Evolutionary conservation across 2,888 invertebrate genomes (phyloP).

Genomic region (Myathropa florea): DNA sequence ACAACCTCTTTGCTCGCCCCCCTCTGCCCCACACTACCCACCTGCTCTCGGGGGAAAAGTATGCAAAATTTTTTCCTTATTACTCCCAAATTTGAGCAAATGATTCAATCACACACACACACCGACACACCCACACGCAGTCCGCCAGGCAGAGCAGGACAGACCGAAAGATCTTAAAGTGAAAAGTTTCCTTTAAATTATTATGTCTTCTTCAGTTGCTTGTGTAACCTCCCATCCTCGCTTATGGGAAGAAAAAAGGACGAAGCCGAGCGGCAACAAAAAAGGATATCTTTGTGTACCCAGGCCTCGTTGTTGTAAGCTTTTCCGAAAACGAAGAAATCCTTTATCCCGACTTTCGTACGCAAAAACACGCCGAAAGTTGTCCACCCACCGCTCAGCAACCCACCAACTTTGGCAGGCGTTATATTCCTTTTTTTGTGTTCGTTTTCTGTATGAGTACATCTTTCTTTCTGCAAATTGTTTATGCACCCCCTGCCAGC

Average conservation of each 20-base stretch:
- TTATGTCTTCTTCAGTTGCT: constrained; percentile 18
- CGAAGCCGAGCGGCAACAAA: constrained; percentile 10
- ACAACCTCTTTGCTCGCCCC: too few species aligned
- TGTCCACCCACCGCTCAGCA: constrained; percentile 1
- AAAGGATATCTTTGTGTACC: constrained; percentile 58
- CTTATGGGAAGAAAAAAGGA: constrained; percentile 40
- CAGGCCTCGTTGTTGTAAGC: constrained; percentile 44
- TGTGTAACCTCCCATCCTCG: not conserved
- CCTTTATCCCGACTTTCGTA: constrained; percentile 51
- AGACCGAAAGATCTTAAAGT: constrained; percentile 32
- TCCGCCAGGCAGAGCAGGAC: not conserved
- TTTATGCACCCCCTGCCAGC: constrained; percentile 46
- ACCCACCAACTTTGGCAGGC: constrained; percentile 11
- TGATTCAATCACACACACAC: constrained; percentile 60
- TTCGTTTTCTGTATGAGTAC: constrained; percentile 12
- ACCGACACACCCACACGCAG: constrained; percentile 27
- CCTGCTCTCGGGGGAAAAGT: constrained; percentile 39
- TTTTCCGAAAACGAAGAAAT: constrained; percentile 50
- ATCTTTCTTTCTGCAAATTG: too few species aligned
- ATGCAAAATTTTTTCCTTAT: constrained; percentile 63
- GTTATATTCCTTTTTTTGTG: not conserved
- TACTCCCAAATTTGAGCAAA: constrained; percentile 68
- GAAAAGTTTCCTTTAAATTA: constrained; percentile 61
- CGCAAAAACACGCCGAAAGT: constrained; percentile 17
- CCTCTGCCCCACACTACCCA: not conserved